phyloP scores from a whole-genome alignment of 2,888 invertebrate species.

The Neoascia interrupta region DNA sequence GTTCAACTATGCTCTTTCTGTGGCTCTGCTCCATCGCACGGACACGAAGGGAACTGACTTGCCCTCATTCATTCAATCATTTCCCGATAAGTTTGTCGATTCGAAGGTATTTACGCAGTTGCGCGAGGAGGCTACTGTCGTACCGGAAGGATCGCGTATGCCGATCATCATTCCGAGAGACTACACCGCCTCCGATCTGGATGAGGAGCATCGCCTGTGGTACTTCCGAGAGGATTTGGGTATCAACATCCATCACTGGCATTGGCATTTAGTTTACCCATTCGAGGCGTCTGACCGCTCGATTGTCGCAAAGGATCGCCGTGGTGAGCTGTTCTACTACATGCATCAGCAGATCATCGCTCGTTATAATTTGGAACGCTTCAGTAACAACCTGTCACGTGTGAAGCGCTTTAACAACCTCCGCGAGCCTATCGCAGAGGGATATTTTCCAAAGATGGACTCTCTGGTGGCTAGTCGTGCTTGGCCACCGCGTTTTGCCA shows the following conservation, averaged over 20 bases:
- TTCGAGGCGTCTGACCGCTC: constrained; percentile 83
- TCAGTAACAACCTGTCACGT: constrained; percentile 85
- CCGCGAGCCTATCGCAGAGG: constrained; percentile 86
- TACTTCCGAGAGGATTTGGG: constrained; percentile 82
- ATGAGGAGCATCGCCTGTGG: constrained; percentile 86
- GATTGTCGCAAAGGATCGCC: constrained; percentile 84
- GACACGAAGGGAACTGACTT: constrained; percentile 83
- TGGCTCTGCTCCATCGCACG: constrained; percentile 85
- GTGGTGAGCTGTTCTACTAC: constrained; percentile 90
- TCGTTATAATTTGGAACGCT: constrained; percentile 88
- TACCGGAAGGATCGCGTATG: constrained; percentile 84
- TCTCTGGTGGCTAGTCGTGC: constrained; percentile 87
- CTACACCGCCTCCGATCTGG: constrained; percentile 87
- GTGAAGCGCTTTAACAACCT: constrained; percentile 84
- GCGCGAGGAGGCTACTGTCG: constrained; percentile 82
- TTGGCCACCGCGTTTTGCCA: constrained; percentile 86
- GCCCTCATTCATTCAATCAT: constrained; percentile 84
- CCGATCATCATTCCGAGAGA: constrained; percentile 83
- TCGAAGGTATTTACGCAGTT: constrained; percentile 82
- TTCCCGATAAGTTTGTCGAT: constrained; percentile 85
- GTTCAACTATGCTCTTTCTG: constrained; percentile 89
- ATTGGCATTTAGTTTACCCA: constrained; percentile 86
- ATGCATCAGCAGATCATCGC: constrained; percentile 85
- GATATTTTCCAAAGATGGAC: constrained; percentile 92
- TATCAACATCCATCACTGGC: constrained; percentile 82